Base-by-base conservation (phyloP, 2,888 invertebrate species). In the Periphyllus acericola region DNA sequence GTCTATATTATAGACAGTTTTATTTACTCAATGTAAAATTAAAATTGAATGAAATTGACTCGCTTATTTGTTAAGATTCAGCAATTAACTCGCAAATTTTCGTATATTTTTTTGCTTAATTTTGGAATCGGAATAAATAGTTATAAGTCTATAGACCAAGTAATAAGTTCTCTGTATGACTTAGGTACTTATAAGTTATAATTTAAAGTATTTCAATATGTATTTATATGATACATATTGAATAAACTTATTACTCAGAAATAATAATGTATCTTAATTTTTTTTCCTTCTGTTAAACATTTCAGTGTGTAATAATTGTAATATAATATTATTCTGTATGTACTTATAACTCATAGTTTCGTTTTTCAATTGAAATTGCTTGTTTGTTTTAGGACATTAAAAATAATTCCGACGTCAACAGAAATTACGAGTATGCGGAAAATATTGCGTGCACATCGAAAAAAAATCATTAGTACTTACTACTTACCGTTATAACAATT, bases 351-450 rank as follows among this genome's bases (percentile, higher is more conserved):
- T 21, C 3, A 0, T 60, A 60, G 3, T 2, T 60, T 60, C 21
- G 6, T 21, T 1, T 60, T 60, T 46, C 21, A 68, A 68, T n/a
- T 68, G 3, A 68, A n/a, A 6, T 8, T 68, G 46, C 8, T 14
- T 0, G 36, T 81, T 81, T 81, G 68, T 74, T 83, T 36, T 83
- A 83, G 83, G 55, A 74, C 36, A 55, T 14, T 14, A 71, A 72
- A 19, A 74, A 55, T 29, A 83, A 83, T 17, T 40, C 66, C 3
- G n/a, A 66, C 36, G 25, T 32, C 25, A 32, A 40, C 66, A 66
- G 32, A 75, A 84, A 75, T 32, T 75, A 76, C 40, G 40, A 60
- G 14, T 66, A 66, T 14, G 32, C 29, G 25, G 40, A 40, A 36
- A 66, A 76, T 29, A n/a, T 55, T 36, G 34, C 36, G 17, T 32